Evolutionary conservation across 2,888 invertebrate genomes (phyloP).

Genomic region (Ethmia dodecea): DNA sequence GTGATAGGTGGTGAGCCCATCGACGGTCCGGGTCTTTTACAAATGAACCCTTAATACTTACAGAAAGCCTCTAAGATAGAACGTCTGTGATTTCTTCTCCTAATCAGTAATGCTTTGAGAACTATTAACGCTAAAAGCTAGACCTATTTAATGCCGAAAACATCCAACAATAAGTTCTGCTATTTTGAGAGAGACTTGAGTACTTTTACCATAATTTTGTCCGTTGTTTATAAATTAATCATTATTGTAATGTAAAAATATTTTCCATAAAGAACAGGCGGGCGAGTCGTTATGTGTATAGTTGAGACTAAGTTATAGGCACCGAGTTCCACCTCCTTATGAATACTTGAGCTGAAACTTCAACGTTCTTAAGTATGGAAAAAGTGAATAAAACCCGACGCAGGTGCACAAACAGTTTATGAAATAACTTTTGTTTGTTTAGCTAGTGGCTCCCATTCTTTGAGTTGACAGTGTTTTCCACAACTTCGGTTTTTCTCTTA

Average conservation of each 20-base stretch:
- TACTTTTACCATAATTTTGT: not conserved
- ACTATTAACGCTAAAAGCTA: too few relatives aligned
- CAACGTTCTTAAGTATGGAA: constrained; percentile 25
- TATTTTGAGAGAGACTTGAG: too few relatives aligned
- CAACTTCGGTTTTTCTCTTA: too few relatives aligned
- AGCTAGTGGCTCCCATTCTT: not conserved
- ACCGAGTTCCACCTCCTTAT: constrained; percentile 21
- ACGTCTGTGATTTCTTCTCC: too few relatives aligned
- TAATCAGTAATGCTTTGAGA: too few relatives aligned
- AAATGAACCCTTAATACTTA: too few relatives aligned
- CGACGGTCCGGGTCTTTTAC: too few relatives aligned
- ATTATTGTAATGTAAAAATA: constrained; percentile 5
- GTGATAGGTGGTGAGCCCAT: too few relatives aligned
- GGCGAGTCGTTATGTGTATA: constrained; percentile 21
- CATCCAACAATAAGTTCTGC: too few relatives aligned
- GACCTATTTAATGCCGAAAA: too few relatives aligned
- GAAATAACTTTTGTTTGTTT: constrained; percentile 31
- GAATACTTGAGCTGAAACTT: constrained; percentile 24
- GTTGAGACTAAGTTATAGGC: constrained; percentile 20
- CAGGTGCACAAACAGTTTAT: constrained; percentile 31
- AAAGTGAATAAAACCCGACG: constrained; percentile 28
- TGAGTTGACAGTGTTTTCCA: not conserved
- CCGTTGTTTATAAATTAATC: constrained; percentile 7
- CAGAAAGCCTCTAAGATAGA: too few relatives aligned
- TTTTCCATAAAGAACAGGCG: constrained; percentile 16